Conservation (phyloP, 2,113 vertebrate species). For the Eretmochelys imbricata region DNA sequence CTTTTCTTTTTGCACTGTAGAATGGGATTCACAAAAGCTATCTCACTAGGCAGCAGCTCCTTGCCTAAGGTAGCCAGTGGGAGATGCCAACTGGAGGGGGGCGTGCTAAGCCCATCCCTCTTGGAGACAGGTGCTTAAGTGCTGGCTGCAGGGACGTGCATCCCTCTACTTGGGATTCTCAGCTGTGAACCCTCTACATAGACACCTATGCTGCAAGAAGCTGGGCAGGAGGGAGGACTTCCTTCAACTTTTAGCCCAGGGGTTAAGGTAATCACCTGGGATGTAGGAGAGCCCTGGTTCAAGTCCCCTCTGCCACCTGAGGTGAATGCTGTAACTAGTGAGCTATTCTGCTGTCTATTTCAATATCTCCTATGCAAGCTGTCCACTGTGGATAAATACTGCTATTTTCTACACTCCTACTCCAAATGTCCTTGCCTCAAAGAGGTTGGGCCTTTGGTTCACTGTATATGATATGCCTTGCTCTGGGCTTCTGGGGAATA, state of each 20-base stretch:
- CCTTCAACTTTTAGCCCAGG: too few species aligned
- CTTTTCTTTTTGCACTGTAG: too few species aligned
- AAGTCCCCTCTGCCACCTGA: too few species aligned
- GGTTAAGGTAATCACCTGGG: too few species aligned
- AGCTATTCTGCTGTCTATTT: too few species aligned
- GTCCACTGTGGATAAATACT: not conserved
- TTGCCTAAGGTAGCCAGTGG: not conserved
- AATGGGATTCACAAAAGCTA: not conserved
- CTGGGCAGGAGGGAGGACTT: too few species aligned
- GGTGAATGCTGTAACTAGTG: too few species aligned
- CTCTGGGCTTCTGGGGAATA: not conserved
- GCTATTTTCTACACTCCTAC: fast-evolving
- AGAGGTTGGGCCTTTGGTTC: not conserved
- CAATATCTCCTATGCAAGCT: too few species aligned
- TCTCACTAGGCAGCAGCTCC: not conserved
- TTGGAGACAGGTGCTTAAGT: not conserved
- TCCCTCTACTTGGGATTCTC: not conserved
- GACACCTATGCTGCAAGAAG: too few species aligned
- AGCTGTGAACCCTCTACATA: not conserved
- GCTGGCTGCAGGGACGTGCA: not conserved
- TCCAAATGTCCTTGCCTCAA: not conserved
- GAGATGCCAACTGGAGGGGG: not conserved
- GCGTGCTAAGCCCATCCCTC: not conserved
- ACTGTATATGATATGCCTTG: fast-evolving
- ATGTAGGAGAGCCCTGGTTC: too few species aligned